phyloP scores from a whole-genome alignment of 2,113 vertebrate species.

The Pluvianellus socialis region DNA sequence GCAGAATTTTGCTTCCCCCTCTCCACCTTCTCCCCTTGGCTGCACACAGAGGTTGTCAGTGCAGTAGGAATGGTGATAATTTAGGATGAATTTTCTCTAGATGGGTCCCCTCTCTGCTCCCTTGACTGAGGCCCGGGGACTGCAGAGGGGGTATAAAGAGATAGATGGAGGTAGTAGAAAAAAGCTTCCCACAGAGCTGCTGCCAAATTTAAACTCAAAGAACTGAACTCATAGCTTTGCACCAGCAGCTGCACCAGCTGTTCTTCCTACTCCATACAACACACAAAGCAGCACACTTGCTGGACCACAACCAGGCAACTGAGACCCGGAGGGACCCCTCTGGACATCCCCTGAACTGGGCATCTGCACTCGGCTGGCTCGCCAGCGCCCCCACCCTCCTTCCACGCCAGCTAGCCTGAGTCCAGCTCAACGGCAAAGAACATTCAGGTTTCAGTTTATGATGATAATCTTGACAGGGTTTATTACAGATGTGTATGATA shows the following conservation, averaged over 20 bases:
- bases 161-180: neutral
- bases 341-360: accelerated
- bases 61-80: neutral
- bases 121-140: neutral
- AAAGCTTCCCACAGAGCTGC: neutral
- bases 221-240: neutral
- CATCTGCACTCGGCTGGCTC: neutral
- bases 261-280: neutral
- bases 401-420: neutral
- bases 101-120: accelerated
- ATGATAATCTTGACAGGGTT: neutral
- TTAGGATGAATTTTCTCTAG: neutral
- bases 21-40: neutral
- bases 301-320: neutral
- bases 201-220: neutral
- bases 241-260: neutral
- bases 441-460: neutral
- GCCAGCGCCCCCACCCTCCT: neutral
- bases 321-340: neutral
- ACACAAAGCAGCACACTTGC: neutral
- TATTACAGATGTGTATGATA: neutral
- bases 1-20: neutral
- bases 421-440: neutral
- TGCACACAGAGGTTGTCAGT: neutral
- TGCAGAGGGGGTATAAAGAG: neutral